phyloP scores from a whole-genome alignment of 2,888 invertebrate species.

The Drosophila emarginata region DNA sequence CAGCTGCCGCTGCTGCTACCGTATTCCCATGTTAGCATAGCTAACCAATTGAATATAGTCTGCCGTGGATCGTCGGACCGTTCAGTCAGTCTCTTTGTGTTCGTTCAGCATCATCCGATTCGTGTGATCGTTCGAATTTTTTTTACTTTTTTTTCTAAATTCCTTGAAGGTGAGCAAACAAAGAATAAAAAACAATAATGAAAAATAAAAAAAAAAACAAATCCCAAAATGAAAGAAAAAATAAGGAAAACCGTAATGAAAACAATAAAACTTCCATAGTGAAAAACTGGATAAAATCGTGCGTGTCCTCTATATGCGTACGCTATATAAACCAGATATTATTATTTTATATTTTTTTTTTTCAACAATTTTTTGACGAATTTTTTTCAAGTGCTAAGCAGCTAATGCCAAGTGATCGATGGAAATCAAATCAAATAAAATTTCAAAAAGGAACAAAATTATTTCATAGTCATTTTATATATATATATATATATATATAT shows the following conservation, averaged over 20 bases:
- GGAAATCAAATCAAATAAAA: slow-evolving; percentile 14
- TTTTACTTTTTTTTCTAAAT: slow-evolving; percentile 78
- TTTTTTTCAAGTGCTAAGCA: slow-evolving; percentile 39
- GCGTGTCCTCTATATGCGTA: slow-evolving; percentile 22
- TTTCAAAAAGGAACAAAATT: neutral
- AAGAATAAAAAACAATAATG: slow-evolving; percentile 6
- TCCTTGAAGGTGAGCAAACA: slow-evolving; percentile 82
- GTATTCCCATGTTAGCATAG: slow-evolving; percentile 69
- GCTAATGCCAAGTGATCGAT: slow-evolving; percentile 6
- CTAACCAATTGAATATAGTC: slow-evolving; percentile 81
- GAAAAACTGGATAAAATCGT: slow-evolving; percentile 11
- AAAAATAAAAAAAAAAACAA: neutral
- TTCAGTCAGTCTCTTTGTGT: slow-evolving; percentile 81
- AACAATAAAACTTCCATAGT: slow-evolving; percentile 6
- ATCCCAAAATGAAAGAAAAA: neutral
- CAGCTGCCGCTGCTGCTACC: slow-evolving; percentile 36
- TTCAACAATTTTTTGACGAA: slow-evolving; percentile 29
- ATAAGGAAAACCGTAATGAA: neutral
- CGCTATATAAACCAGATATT: neutral
- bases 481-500: neutral
- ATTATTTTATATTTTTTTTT: neutral
- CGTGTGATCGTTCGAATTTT: slow-evolving; percentile 81
- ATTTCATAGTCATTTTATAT: slow-evolving; percentile 7
- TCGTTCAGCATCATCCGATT: slow-evolving; percentile 81
- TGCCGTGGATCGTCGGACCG: slow-evolving; percentile 83